Evolutionary conservation across 2,113 vertebrate genomes (phyloP).

Genomic region (Sylvia atricapilla): DNA sequence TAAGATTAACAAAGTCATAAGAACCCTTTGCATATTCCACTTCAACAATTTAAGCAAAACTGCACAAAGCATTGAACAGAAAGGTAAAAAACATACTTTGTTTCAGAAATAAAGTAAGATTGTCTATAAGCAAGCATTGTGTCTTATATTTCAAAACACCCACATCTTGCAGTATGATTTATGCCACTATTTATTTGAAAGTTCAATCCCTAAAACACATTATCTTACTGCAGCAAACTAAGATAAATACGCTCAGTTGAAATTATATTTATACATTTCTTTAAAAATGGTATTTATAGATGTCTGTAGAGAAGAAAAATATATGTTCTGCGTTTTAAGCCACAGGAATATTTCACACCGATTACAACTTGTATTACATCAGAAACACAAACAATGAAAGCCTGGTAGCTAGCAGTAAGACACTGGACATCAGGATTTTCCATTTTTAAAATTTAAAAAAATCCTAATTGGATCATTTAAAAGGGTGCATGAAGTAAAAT

Average conservation of each 20-base stretch:
- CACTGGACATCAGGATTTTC: not conserved
- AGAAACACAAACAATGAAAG: constrained; percentile 29
- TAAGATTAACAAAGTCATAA: constrained; percentile 14
- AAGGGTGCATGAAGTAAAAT: not conserved
- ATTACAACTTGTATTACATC: not conserved
- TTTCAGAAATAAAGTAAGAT: not conserved
- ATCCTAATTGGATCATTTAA: not conserved
- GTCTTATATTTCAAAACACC: not conserved
- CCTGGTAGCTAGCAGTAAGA: not conserved
- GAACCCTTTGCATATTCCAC: not conserved
- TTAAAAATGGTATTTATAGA: not conserved
- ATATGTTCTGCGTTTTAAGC: not conserved
- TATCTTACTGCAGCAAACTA: not conserved
- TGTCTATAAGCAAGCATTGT: not conserved
- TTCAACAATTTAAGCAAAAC: constrained; percentile 22
- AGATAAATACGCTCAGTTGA: not conserved
- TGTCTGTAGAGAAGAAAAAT: not conserved
- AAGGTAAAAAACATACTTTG: not conserved
- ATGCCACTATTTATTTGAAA: not conserved
- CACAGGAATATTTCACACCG: not conserved
- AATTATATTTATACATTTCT: not conserved
- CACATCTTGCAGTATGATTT: not conserved
- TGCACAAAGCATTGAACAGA: not conserved
- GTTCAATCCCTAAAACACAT: not conserved
- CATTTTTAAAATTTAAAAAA: not conserved